phyloP scores from a whole-genome alignment of 2,113 vertebrate species.

The Embiotoca jacksoni region DNA sequence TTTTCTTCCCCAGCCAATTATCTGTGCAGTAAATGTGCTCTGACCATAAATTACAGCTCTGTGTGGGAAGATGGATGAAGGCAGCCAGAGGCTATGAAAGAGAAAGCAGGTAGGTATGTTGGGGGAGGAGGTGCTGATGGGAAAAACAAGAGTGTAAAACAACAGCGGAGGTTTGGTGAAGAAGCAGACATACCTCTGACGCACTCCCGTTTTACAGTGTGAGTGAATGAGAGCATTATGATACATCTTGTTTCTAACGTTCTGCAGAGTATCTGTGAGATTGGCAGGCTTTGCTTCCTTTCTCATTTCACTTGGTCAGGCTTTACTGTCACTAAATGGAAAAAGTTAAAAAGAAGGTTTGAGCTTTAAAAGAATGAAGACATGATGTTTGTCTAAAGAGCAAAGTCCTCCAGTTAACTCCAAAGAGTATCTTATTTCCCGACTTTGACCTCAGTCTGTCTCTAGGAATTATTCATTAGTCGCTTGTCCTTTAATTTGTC shows the following conservation, averaged over 20 bases:
- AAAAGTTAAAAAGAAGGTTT: neutral
- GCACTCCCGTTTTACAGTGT: conserved; percentile 29
- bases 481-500: conserved; percentile 57
- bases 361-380: neutral
- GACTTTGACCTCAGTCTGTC: conserved; percentile 59
- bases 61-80: conserved; percentile 65
- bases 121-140: conserved; percentile 26
- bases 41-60: conserved; percentile 60
- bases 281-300: neutral
- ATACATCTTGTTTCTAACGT: conserved; percentile 3
- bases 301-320: neutral
- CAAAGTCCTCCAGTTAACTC: conserved; percentile 23
- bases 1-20: conserved; percentile 24
- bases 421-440: conserved; percentile 40
- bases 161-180: conserved; percentile 8
- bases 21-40: conserved; percentile 46
- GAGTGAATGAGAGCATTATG: conserved; percentile 11
- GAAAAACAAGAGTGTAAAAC: conserved; percentile 35
- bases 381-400: neutral
- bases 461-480: conserved; percentile 68
- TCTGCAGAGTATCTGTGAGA: conserved; percentile 1
- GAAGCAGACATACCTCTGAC: conserved; percentile 40
- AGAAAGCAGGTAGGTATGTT: conserved; percentile 40
- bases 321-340: neutral
- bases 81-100: conserved; percentile 53